Base-by-base conservation (phyloP, 1,140 invertebrate genomes). In the Prorops nasuta region DNA sequence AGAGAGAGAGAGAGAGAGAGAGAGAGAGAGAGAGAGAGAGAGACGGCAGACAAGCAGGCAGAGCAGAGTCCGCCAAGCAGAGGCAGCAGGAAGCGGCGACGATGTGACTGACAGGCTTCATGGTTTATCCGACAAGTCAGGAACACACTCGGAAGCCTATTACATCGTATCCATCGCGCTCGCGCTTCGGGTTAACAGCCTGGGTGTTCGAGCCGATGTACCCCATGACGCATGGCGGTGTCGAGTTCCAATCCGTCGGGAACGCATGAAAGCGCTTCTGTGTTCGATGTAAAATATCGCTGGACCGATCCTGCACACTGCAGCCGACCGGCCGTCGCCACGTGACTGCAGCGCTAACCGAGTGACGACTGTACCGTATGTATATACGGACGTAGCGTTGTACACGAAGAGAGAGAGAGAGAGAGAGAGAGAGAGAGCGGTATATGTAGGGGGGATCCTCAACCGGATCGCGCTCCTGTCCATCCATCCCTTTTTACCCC, bases 211-310 rank as follows among this genome's bases (percentile, higher is more conserved):
- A 15, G 43, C 56, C 53, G 58, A 61, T 64, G 61, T 58, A 62
- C 56, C n/a, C n/a, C 58, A 56, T 64, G 63, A 65, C 62, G 58
- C 60, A 64, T 64, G 52, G 54, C 46, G 55, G 57, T 63, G 58
- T 67, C 61, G 49, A 58, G 58, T 67, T 64, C 53, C 54, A 49
- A 60, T 69, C 57, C 53, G 54, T 60, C 40, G 51, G 62, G 54
- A 56, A 60, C 59, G 39, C 52, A 56, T 63, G 64, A 63, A 63
- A 64, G 62, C 62, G 44, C 37, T 58, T 66, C 58, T 58, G 53
- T 67, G 43, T 53, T 45, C 39, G 35, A 51, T 63, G 64, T 66
- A 52, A 63, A 68, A 66, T 65, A 66, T 66, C 62, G 54, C 49
- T 14, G 38, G 10, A n/a, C n/a, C 45, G 60, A 60, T 60, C 55